Conservation (phyloP, 2,113 vertebrate species). For the Tichodroma muraria region DNA sequence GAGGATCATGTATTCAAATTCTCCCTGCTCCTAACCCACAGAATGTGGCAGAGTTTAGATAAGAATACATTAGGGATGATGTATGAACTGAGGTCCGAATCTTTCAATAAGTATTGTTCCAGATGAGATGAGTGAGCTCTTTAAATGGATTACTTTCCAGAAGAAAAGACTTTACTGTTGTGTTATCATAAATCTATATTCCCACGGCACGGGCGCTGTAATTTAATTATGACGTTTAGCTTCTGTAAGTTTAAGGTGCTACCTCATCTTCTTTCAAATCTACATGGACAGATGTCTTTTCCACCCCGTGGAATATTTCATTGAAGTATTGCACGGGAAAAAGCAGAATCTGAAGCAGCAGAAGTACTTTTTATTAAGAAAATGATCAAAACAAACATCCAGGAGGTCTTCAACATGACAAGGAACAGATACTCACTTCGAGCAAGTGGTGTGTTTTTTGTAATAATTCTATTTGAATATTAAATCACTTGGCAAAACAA, state of each 20-base stretch:
- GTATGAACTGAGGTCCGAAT: background rate
- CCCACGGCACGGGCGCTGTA: background rate
- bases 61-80: constrained; percentile 18
- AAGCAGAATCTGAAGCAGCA: background rate
- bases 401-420: background rate
- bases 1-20: background rate
- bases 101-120: background rate
- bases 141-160: constrained; percentile 6
- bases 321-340: background rate
- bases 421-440: background rate
- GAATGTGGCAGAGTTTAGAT: background rate
- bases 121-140: constrained; percentile 11
- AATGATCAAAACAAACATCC: background rate
- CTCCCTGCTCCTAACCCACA: background rate
- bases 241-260: background rate
- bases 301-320: background rate
- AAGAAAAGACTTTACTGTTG: constrained; percentile 10
- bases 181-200: constrained; percentile 19
- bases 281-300: background rate
- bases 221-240: constrained; percentile 16
- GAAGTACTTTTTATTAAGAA: background rate
- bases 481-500: background rate
- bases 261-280: background rate
- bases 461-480: background rate
- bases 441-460: background rate